Evolutionary conservation across 2,888 invertebrate species (phyloP), one percentile per base, ranked within the genome.

Genomic region (Monopis laevigella): DNA sequence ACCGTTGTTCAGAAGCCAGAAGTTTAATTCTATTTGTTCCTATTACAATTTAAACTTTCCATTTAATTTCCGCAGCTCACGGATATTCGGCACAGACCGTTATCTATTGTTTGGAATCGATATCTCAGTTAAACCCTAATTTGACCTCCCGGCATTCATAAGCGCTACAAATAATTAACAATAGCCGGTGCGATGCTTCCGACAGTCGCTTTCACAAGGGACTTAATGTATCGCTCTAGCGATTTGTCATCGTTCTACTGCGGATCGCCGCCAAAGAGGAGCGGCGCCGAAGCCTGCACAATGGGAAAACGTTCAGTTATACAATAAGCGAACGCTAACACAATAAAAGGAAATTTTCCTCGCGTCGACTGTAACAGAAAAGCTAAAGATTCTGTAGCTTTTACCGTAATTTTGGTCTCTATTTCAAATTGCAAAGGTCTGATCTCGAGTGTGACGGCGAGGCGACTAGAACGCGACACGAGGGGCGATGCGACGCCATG

Each of bases 281-380:
- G 58, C 55, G 57, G 49, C 16, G 21, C 36, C 52, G 53, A 53
- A 55, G 56, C 57, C 49, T 54, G 58, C 56, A 68, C 68, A 72
- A 70, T 67, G 53, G 55, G 59, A 68, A 68, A 69, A 62, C 58
- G 65, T 57, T 65, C 59, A 58, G 59, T 64, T 68, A 65, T 67
- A 72, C 71, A 69, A 72, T 75, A 69, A 71, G 68, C 63, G 64
- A 67, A 71, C 59, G 55, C 69, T 70, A 69, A 73, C 65, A 72
- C 67, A 71, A 74, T 74, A 71, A 72, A 70, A 67, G 61, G 62
- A 64, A 67, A 67, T 64, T 67, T 67, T 66, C 64, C 59, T 65
- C 54, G 58, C 56, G 58, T 59, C 59, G 55, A 51, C 56, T 51
- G 49, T 54, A 48, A 55, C 56, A 55, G 51, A 46, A 55, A 53